phyloP scores from a whole-genome alignment of 2,113 vertebrate genomes.

The Apteryx mantelli region DNA sequence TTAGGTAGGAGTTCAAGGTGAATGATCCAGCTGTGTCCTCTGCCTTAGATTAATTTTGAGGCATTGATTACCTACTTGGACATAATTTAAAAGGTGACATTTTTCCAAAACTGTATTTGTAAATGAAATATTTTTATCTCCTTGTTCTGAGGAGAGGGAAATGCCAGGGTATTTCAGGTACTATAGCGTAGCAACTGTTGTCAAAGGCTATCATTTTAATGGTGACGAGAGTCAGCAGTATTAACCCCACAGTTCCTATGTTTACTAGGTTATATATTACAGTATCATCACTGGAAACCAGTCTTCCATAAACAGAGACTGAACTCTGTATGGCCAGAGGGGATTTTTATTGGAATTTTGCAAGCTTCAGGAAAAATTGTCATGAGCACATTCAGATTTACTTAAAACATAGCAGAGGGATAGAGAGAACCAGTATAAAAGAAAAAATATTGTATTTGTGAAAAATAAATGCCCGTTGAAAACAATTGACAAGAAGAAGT shows the following conservation, averaged over 20 bases:
- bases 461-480: neutral
- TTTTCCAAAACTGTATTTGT: neutral
- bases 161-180: neutral
- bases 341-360: neutral
- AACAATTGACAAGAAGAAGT: neutral
- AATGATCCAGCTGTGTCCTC: neutral
- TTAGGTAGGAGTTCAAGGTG: constrained; percentile 14
- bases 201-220: neutral
- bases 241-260: neutral
- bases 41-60: constrained; percentile 24
- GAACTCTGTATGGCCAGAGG: neutral
- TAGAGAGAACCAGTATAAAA: neutral
- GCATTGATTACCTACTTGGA: neutral
- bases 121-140: neutral
- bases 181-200: neutral
- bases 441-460: neutral
- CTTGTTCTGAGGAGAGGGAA: neutral
- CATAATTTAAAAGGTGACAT: neutral
- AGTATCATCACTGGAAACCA: neutral
- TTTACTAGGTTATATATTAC: neutral
- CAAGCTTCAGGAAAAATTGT: neutral
- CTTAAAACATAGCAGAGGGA: neutral
- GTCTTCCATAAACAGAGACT: neutral
- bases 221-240: neutral
- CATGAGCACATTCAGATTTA: neutral